These are phyloP conservation scores for Anthopleura sola DNA, from an alignment of 64 coral and sea anemone species.

Conservation along the genomic window DNA sequence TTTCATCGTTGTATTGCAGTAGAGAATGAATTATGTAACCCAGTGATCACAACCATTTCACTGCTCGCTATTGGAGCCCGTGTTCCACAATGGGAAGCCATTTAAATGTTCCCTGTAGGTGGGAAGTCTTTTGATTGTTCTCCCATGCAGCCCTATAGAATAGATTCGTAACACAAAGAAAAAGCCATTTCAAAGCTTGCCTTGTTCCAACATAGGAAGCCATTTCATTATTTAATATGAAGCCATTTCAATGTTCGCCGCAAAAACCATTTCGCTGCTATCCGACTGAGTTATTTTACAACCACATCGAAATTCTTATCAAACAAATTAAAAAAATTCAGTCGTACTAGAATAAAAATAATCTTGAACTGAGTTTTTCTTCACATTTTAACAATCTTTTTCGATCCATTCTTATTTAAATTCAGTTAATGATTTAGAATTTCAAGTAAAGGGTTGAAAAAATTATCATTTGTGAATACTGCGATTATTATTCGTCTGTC, in stretches of 20 bases:
- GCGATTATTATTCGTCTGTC: not conserved
- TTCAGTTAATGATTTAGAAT: not conserved
- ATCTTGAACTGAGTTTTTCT: not conserved
- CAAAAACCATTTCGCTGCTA: not conserved
- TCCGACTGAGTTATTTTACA: too few relatives aligned
- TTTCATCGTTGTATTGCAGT: not conserved
- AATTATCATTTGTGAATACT: not conserved
- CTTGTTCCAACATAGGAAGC: not conserved
- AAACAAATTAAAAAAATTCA: not conserved
- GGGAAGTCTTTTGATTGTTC: not conserved
- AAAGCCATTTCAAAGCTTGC: not conserved
- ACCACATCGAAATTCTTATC: not conserved
- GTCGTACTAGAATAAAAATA: not conserved
- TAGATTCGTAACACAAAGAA: not conserved
- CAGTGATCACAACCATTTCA: not conserved
- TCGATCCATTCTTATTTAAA: not conserved
- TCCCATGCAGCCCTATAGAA: not conserved
- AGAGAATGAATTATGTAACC: not conserved
- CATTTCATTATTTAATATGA: not conserved
- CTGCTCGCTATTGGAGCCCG: not conserved
- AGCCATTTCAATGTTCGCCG: not conserved
- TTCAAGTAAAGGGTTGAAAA: not conserved
- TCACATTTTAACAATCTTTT: not conserved
- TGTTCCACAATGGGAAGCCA: not conserved
- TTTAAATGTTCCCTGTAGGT: not conserved